Base-by-base conservation (phyloP, 2,113 vertebrate genomes). In the Fregetta grallaria region DNA sequence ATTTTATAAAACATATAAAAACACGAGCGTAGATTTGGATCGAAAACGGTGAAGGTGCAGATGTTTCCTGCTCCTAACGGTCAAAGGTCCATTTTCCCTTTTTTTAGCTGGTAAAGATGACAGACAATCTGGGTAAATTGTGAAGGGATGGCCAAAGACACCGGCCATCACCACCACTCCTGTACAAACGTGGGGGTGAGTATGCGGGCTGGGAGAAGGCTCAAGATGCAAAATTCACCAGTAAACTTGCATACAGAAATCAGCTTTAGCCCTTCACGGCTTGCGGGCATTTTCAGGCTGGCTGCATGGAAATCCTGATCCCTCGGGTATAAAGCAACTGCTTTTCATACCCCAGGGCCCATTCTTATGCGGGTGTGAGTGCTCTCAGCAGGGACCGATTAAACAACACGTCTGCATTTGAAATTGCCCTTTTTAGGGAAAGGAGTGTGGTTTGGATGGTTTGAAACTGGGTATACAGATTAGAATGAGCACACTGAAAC, bases 121-220 rank as follows among this genome's bases (percentile, higher is more conserved):
- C 16, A 45, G 63, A 13, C 20, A 17, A 5, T 1, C 52, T 26
- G 27, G 55, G 55, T 23, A 10, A 56, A 19, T 4, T 32, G 65
- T 11, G 49, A 53, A 50, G n/a, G 50, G 55, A 4, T 15, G 49
- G 74, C 52, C 66, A 10, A 47, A 53, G 40, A 16, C 30, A 30
- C 5, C 1, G 6, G 45, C 50, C 26, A 3, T 11, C 42, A 0
- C 27, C 26, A 2, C 6, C 62, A 1, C 44, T 23, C 1, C 2
- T 1, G 50, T 7, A 2, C 72, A 15, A 30, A 21, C 1, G n/a
- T 7, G 19, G 30, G 30, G 61, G 9, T 16, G 78, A 34, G 30
- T 3, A 1, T 7, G 16, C 3, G 17, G 79, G 65, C n/a, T 44
- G 89, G 80, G 11, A 9, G 72, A 9, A 32, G 73, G 68, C 55